Evolutionary conservation across 2,113 vertebrate genomes (phyloP).

Genomic region (Macrotus californicus): DNA sequence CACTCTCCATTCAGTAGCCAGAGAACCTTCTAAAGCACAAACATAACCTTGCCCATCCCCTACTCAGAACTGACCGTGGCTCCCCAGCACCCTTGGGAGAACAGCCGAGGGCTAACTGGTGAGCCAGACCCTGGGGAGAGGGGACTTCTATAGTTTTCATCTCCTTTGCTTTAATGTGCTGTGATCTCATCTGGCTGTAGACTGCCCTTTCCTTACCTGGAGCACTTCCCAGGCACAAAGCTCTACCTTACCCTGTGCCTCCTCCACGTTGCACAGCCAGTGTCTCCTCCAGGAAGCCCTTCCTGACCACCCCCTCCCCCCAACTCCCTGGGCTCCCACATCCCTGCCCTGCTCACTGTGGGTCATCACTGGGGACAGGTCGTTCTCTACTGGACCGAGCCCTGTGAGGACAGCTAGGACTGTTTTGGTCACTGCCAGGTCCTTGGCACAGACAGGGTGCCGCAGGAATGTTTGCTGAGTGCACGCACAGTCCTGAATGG

Average conservation of each 20-base stretch:
- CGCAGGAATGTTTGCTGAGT: background rate
- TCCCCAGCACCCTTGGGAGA: background rate
- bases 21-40: background rate
- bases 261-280: background rate
- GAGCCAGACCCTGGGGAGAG: background rate
- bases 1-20: background rate
- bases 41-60: background rate
- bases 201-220: background rate
- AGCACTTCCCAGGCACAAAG: background rate
- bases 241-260: background rate
- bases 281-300: background rate
- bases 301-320: background rate
- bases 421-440: background rate
- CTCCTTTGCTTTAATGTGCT: background rate
- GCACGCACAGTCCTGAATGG: background rate
- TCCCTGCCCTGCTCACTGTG: background rate
- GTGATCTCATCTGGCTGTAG: too few relatives aligned
- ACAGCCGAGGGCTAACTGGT: background rate
- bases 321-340: background rate
- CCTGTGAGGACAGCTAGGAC: background rate
- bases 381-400: background rate
- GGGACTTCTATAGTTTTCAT: background rate
- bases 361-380: background rate
- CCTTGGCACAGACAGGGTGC: background rate
- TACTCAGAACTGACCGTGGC: background rate